Percentiles rank a stretch among this genome's conserved stretches.
phyloP scores from a whole-genome alignment of 92 coral and sea anemone species.

The Meandrina meandrites region DNA sequence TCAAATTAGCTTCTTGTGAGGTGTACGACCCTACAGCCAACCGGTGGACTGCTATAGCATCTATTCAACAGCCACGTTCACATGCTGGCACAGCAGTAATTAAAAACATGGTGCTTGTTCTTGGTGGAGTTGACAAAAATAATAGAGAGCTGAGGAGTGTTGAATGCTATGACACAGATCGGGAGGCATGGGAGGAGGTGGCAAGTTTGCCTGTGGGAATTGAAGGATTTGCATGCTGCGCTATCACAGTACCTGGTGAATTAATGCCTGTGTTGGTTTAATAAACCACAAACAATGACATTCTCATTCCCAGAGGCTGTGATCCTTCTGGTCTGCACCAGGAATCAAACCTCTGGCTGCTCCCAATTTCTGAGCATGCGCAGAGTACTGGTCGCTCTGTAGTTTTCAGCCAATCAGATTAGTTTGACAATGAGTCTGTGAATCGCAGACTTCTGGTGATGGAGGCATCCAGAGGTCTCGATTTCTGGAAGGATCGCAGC shows the following conservation, averaged over 20 bases:
- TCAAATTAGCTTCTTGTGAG: constrained; percentile 73
- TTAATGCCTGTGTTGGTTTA: constrained; percentile 48
- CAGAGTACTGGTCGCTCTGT: too few relatives aligned
- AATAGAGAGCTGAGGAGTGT: constrained; percentile 79
- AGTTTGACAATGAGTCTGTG: too few relatives aligned
- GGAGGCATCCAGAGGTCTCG: too few relatives aligned
- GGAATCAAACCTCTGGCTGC: too few relatives aligned
- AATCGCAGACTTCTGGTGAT: too few relatives aligned
- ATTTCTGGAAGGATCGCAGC: too few relatives aligned
- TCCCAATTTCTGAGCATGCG: too few relatives aligned
- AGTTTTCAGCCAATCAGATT: too few relatives aligned
- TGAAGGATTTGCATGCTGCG: constrained; percentile 83
- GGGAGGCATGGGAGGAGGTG: constrained; percentile 54
- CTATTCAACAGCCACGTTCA: constrained; percentile 66
- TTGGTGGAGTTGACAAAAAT: constrained; percentile 69
- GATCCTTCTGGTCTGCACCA: too few relatives aligned
- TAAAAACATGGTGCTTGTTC: constrained; percentile 64
- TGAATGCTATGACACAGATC: constrained; percentile 81
- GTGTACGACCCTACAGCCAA: constrained; percentile 63
- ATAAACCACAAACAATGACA: neutral
- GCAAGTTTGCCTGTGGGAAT: constrained; percentile 62
- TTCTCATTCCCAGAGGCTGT: too few relatives aligned
- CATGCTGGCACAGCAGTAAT: constrained; percentile 69
- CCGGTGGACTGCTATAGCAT: constrained; percentile 67
- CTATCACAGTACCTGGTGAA: constrained; percentile 84